These are phyloP conservation scores for Galaxias olidus DNA, from an alignment of 2,797 vertebrate genomes.

Conservation along the genomic window DNA sequence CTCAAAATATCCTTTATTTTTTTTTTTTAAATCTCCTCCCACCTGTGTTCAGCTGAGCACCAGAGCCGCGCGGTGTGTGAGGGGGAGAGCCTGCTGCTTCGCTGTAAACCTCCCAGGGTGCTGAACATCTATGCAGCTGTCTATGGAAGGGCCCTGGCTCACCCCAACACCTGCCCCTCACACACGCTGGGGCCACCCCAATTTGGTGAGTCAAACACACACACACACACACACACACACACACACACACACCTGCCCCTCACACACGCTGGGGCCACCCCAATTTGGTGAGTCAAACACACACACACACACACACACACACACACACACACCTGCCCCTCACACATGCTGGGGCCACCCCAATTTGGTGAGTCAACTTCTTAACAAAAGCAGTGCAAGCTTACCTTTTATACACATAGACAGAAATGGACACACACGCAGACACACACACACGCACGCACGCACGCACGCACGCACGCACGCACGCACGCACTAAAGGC, in stretches of 20 bases:
- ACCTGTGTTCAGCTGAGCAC: slow-evolving; percentile 82
- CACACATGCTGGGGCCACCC: slow-evolving; percentile 63
- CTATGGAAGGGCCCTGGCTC: slow-evolving; percentile 80
- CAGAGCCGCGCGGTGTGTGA: slow-evolving; percentile 89
- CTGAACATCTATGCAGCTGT: slow-evolving; percentile 93
- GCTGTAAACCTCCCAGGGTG: slow-evolving; percentile 88
- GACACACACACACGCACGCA: not conserved
- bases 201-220: slow-evolving; percentile 87
- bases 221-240: too few species aligned
- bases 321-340: slow-evolving; percentile 80
- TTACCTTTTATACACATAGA: too few species aligned
- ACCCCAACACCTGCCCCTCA: slow-evolving; percentile 76
- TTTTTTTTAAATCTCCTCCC: not conserved
- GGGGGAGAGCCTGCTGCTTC: slow-evolving; percentile 84
- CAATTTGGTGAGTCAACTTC: slow-evolving; percentile 56
- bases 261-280: slow-evolving; percentile 63
- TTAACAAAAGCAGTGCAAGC: too few species aligned
- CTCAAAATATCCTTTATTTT: too few species aligned
- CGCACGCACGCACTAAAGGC: too few species aligned
- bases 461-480: too few species aligned
- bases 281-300: slow-evolving; percentile 87
- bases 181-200: slow-evolving; percentile 67
- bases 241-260: slow-evolving; percentile 79
- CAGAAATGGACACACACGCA: not conserved
- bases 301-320: too few species aligned